A percentile compares a stretch with the other conserved stretches of the same genome.
These are phyloP conservation scores for Plumapathes pennacea DNA, from an alignment of 92 coral and sea anemone genomes.

Conservation along the genomic window DNA sequence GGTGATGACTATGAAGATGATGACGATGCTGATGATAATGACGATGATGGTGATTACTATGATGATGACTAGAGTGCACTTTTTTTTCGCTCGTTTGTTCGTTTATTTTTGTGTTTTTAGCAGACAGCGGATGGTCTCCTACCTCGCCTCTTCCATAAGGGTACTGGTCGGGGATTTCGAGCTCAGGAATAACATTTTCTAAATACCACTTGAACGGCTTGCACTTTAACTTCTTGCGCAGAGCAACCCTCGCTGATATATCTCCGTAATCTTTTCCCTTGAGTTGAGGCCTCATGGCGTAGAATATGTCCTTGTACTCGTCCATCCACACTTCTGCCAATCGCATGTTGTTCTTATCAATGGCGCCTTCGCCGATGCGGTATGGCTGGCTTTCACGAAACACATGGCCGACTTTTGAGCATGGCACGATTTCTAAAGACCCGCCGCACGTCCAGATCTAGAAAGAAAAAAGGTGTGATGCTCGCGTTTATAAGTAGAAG, in stretches of 20 bases:
- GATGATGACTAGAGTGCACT: too few species aligned
- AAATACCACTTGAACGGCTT: constrained; percentile 92
- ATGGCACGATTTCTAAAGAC: constrained; percentile 88
- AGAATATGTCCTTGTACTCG: constrained; percentile 80
- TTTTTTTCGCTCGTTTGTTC: too few species aligned
- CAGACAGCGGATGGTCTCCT: too few species aligned
- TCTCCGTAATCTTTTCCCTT: constrained; percentile 74
- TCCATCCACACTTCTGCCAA: constrained; percentile 98
- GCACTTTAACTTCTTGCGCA: constrained; percentile 71
- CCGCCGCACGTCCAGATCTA: constrained; percentile 99
- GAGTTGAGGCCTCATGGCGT: constrained; percentile 85
- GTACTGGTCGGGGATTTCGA: constrained; percentile 80
- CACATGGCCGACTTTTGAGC: constrained; percentile 99
- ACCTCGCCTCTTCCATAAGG: constrained; percentile 98
- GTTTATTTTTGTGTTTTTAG: too few species aligned
- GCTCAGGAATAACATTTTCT: constrained; percentile 84
- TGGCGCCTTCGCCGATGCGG: constrained; percentile 86
- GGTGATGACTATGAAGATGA: too few species aligned
- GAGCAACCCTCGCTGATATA: constrained; percentile 60
- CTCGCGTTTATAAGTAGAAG: too few species aligned
- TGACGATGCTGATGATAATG: too few species aligned
- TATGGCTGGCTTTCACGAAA: constrained; percentile 98
- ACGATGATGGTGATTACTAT: too few species aligned
- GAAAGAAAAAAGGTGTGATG: not conserved
- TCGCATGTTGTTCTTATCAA: constrained; percentile 88